phyloP scores from a whole-genome alignment of 2,888 invertebrate genomes.

The Phasia obesa region DNA sequence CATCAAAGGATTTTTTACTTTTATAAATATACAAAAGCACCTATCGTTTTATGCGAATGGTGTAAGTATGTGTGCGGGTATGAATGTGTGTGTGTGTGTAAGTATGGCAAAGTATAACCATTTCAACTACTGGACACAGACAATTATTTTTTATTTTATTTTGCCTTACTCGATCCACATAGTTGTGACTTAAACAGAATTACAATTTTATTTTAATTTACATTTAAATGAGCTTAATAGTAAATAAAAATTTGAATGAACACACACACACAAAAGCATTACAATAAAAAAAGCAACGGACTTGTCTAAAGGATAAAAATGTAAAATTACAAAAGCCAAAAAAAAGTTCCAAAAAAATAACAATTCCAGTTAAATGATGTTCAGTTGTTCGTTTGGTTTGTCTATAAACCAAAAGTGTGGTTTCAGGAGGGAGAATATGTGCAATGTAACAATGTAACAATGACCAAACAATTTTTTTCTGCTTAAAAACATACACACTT shows the following conservation, averaged over 20 bases:
- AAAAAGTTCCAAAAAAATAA: conserved; percentile 7
- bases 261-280: conserved; percentile 18
- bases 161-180: conserved; percentile 39
- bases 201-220: conserved; percentile 81
- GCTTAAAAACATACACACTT: neutral
- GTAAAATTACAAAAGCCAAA: conserved; percentile 11
- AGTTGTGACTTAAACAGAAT: conserved; percentile 77
- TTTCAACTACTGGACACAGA: neutral
- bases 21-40: neutral
- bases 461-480: conserved; percentile 20
- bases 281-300: conserved; percentile 15
- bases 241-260: conserved; percentile 55
- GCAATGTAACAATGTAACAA: conserved; percentile 2
- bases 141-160: neutral
- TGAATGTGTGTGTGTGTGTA: neutral
- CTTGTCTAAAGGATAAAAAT: conserved; percentile 32
- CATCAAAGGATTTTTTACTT: conserved; percentile 57
- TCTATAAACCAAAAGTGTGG: conserved; percentile 24
- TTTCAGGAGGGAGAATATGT: conserved; percentile 3
- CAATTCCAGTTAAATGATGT: conserved; percentile 15
- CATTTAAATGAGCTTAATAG: conserved; percentile 79
- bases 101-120: conserved; percentile 1
- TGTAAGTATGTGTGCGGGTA: neutral
- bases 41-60: neutral
- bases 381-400: conserved; percentile 37